Evolutionary conservation across 2,113 vertebrate species (phyloP), one percentile per base, ranked within the genome.

Genomic region (Hucho hucho): DNA sequence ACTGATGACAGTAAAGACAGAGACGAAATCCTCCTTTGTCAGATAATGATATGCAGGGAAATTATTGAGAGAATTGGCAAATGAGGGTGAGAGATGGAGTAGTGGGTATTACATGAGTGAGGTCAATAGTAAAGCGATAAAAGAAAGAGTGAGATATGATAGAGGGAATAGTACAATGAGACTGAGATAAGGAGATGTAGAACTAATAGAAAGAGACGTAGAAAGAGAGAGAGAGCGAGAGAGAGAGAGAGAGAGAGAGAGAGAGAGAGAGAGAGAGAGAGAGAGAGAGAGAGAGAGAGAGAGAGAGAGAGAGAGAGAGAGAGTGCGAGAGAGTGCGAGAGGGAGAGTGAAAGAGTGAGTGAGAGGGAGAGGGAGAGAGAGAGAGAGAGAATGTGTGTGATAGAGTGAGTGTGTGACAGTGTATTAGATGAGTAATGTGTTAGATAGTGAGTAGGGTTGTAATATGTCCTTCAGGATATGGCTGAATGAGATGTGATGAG

Each of bases 381-480:
- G 16, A 18, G 25, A 32, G 61, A 56, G 74, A 59, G 65, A n/a
- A 72, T 70, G 59, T 43, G 74, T 70, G 59, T 43, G 59, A 29
- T 49, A 37, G 0, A 72, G 71, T 24, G 59, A 18, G 56, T 18
- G 16, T 13, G 72, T 74, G 78, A 76, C 68, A 72, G 63, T 29
- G 75, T 76, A 78, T 80, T 37, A 28, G n/a, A 78, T 25, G 58
- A 79, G 76, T 81, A 37, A 72, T 83, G 74, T 79, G 66, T 64
- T 67, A 24, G 63, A 73, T n/a, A 72, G 66, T 0, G 6, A 75
- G 37, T 69, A 43, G 58, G 56, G 78, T 64, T 37, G 73, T 4
- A 29, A 78, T 37, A 47, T 76, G 83, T 75, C 82, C 83, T 76
- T 72, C 58, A 4, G 73, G 81, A 74, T 64, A 11, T 56, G 12